Base-by-base conservation (phyloP, 1,140 invertebrate species). In the Acromyrmex heyeri region DNA sequence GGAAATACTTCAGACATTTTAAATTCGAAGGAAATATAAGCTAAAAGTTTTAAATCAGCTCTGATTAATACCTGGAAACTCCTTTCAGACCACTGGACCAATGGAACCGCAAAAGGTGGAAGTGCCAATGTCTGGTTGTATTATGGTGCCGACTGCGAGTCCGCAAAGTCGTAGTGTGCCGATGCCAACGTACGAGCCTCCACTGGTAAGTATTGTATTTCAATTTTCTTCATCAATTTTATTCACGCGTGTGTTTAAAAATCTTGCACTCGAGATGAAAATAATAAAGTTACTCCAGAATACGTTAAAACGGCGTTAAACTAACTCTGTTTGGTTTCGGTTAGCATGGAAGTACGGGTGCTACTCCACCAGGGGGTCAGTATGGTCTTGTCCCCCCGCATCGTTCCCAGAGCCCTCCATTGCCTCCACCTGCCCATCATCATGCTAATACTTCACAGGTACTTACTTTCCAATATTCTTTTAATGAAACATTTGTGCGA, bases 381-480 rank as follows among this genome's bases (percentile, higher is more conserved):
- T 95, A 94, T 85, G 94, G 94, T 91, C 94, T 95, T 82, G 94
- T 94, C 12, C 91, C 94, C 64, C 93, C 94, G 8, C 95, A 95
- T 93, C 93, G 95, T 50, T 93, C 96, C 78, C 96, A 97, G 95
- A 97, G 97, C 95, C 97, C 95, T 88, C 94, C 94, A 86, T 83
- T 95, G 91, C 95, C 97, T 90, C 97, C 97, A 92, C 97, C 97
- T 91, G 97, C 97, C 88, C 97, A 98, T 95, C 97, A 97, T 96
- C 97, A 97, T 94, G 96, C 96, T 95, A 97, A 97, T 94, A 97
- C 97, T 95, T 97, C 97, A 94, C 97, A 97, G 97, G 97, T 97
- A 96, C 90, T 92, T 91, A 92, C 86, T 83, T 44, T 89, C 69
- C 90, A 88, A 82, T 79, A 73, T 85, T 87, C 61, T 79, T 59